Percentiles rank a stretch among this genome's conserved stretches.
Evolutionary conservation across 2,113 vertebrate genomes (phyloP).

Genomic region (Trichechus manatus): DNA sequence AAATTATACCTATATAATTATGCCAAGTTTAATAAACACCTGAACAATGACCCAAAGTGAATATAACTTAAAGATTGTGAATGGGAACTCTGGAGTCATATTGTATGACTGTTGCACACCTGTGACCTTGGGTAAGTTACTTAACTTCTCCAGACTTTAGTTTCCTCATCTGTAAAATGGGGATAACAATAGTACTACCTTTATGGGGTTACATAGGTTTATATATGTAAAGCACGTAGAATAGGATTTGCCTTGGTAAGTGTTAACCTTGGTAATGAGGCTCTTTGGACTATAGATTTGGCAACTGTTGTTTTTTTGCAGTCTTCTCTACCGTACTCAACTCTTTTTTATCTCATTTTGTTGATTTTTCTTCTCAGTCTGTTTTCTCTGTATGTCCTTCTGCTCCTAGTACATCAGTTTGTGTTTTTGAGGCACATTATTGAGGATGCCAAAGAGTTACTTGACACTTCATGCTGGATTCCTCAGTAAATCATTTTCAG

Average conservation of each 20-base stretch:
- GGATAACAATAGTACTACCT: background rate
- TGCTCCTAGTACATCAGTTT: background rate
- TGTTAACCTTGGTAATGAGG: background rate
- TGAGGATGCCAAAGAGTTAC: background rate
- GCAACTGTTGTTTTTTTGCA: background rate
- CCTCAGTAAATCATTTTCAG: background rate
- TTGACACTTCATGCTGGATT: background rate
- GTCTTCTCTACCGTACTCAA: background rate
- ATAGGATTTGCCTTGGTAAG: accelerated
- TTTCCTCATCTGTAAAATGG: background rate
- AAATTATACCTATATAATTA: background rate
- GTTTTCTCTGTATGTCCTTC: background rate
- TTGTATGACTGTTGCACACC: background rate
- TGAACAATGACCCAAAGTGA: background rate
- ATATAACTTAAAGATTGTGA: background rate
- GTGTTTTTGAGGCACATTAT: background rate
- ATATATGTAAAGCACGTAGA: background rate
- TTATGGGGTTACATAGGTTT: background rate
- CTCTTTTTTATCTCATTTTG: background rate
- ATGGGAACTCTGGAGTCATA: background rate
- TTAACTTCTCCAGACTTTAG: background rate
- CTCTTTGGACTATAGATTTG: background rate
- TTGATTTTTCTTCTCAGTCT: background rate
- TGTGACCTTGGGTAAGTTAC: background rate
- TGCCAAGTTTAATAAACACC: background rate